A percentile compares a stretch with the other conserved stretches of the same genome.
Conservation (phyloP, 2,888 invertebrate species). For the Polyommatus iphigenia region DNA sequence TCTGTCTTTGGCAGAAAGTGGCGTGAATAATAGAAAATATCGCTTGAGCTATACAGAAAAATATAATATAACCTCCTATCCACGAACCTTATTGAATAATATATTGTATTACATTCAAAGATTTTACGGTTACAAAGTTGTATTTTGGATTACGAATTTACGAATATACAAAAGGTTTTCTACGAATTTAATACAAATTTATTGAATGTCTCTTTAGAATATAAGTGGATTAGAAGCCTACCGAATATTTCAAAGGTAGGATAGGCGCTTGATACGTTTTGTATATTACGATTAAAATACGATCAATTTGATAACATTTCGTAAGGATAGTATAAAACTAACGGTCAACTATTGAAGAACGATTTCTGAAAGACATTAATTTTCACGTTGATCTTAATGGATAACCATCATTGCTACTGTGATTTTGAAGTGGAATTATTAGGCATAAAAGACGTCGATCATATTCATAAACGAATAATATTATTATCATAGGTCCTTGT, state of each 20-base stretch:
- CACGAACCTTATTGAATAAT: not conserved
- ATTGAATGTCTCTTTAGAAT: constrained; percentile 34
- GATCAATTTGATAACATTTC: no score
- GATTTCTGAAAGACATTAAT: no score
- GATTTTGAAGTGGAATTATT: no score
- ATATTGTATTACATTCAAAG: not conserved
- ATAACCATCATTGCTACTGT: no score
- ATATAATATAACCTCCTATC: not conserved
- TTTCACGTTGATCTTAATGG: no score
- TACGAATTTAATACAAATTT: constrained; percentile 29
- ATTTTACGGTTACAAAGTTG: not conserved
- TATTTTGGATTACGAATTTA: constrained; percentile 5
- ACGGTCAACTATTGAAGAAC: no score
- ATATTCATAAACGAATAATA: no score
- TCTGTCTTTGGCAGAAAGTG: not conserved
- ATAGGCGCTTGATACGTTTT: not conserved
- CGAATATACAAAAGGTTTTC: constrained; percentile 17
- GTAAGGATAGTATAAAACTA: no score
- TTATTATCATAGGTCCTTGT: no score
- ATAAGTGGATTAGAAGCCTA: constrained; percentile 33
- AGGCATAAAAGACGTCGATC: no score
- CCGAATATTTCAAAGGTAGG: not conserved
- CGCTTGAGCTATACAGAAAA: not conserved
- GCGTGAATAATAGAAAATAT: not conserved
- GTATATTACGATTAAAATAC: no score